Percentiles rank a stretch among this genome's conserved stretches.
These are phyloP conservation scores for Phlogophora meticulosa DNA, from an alignment of 2,888 invertebrate genomes.

Conservation along the genomic window DNA sequence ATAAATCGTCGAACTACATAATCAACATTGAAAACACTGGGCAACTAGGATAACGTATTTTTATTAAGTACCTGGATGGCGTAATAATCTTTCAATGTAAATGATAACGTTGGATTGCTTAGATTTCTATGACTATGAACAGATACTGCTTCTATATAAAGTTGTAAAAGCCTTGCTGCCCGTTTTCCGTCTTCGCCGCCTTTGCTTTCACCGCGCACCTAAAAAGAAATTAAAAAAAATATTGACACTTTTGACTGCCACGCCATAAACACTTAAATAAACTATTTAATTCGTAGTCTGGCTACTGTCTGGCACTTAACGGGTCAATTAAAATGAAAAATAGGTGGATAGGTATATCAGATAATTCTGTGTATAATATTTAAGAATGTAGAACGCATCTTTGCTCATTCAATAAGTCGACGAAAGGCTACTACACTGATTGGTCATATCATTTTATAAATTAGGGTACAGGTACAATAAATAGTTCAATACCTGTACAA, in stretches of 20 bases:
- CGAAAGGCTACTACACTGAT: not conserved
- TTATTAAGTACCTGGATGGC: constrained; percentile 93
- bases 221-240: constrained; percentile 2
- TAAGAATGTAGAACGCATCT: not conserved
- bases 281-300: no score
- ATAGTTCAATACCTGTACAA: constrained; percentile 92
- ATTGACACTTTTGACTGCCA: no score
- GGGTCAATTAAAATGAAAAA: no score
- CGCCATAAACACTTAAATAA: no score
- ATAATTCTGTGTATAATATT: no score
- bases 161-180: constrained; percentile 91
- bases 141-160: constrained; percentile 96
- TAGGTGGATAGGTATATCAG: no score
- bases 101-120: constrained; percentile 90
- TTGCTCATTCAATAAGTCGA: not conserved
- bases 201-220: constrained; percentile 92
- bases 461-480: not conserved
- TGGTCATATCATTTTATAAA: not conserved
- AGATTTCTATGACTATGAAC: constrained; percentile 94
- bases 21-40: not conserved
- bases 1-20: not conserved
- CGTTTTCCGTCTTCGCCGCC: constrained; percentile 91
- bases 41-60: not conserved
- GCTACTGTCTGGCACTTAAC: no score
- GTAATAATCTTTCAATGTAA: constrained; percentile 94